A percentile compares a stretch with the other conserved stretches of the same genome.
Conservation (phyloP, 2,113 vertebrate species). For the Potamarius usumacintae region DNA sequence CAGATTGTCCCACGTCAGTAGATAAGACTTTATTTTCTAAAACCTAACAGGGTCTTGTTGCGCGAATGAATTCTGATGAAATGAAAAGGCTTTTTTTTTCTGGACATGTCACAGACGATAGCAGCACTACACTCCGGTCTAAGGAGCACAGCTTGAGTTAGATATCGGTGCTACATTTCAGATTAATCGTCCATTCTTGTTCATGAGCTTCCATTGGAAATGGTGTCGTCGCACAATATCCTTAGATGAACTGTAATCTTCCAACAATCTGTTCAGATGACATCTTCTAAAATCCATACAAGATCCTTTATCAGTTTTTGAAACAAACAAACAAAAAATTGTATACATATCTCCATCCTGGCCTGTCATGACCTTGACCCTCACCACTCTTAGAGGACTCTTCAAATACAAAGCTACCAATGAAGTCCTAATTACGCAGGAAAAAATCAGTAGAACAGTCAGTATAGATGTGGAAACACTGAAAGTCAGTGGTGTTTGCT, state of each 20-base stretch:
- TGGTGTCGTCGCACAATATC: neutral
- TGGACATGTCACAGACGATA: neutral
- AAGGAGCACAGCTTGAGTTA: slow-evolving; percentile 53
- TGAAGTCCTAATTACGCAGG: neutral
- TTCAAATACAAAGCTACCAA: slow-evolving; percentile 5
- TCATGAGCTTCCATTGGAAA: slow-evolving; percentile 41
- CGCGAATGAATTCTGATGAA: neutral
- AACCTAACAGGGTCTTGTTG: neutral
- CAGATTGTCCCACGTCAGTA: neutral
- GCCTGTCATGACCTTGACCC: too few species aligned
- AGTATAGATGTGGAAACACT: neutral
- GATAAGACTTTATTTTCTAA: slow-evolving; percentile 1
- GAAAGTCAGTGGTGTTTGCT: neutral
- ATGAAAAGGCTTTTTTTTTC: neutral
- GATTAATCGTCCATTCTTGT: neutral
- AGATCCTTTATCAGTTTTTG: neutral
- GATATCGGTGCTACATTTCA: slow-evolving; percentile 61
- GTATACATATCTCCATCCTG: neutral
- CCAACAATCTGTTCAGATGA: neutral
- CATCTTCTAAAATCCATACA: neutral
- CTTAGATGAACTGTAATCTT: neutral
- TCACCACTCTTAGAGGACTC: neutral
- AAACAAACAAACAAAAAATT: neutral
- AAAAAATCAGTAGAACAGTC: neutral
- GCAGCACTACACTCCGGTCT: slow-evolving; percentile 28